phyloP scores from a whole-genome alignment of 2,113 vertebrate genomes.

The Stigmatopora nigra region DNA sequence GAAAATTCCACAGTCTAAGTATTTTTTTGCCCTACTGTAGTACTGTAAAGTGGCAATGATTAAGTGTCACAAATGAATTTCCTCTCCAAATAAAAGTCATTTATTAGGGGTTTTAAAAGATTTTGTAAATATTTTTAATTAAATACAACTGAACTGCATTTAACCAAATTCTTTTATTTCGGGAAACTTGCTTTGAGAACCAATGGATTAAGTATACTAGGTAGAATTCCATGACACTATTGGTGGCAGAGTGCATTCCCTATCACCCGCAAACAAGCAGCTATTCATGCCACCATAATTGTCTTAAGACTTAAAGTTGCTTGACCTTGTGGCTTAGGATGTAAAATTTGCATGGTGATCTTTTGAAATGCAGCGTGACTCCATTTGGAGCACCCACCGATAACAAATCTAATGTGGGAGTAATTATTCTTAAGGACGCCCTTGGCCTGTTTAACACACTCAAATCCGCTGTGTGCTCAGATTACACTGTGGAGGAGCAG shows the following conservation, averaged over 20 bases:
- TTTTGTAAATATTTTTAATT: too few species aligned
- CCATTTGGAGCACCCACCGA: background rate
- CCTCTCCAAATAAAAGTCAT: too few species aligned
- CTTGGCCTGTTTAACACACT: background rate
- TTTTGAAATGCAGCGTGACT: background rate
- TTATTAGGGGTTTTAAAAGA: too few species aligned
- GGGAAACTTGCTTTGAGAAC: background rate
- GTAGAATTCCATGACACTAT: background rate
- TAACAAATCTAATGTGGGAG: background rate
- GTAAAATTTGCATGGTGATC: conserved; percentile 1
- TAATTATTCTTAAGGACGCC: background rate
- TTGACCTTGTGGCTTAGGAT: background rate
- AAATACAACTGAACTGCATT: too few species aligned
- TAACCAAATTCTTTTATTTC: too few species aligned
- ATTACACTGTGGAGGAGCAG: conserved; percentile 94
- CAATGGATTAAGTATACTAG: too few species aligned
- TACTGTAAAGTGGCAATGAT: background rate
- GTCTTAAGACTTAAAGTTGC: background rate
- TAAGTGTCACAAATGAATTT: background rate
- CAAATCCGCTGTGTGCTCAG: conserved; percentile 50
- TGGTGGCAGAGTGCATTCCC: background rate
- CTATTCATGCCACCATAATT: background rate
- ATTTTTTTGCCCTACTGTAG: background rate
- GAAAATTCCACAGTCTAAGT: background rate
- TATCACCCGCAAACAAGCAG: background rate